A percentile compares a stretch with the other conserved stretches of the same genome.
Conservation (phyloP, 2,888 invertebrate species). For the Anoncus sp. region DNA sequence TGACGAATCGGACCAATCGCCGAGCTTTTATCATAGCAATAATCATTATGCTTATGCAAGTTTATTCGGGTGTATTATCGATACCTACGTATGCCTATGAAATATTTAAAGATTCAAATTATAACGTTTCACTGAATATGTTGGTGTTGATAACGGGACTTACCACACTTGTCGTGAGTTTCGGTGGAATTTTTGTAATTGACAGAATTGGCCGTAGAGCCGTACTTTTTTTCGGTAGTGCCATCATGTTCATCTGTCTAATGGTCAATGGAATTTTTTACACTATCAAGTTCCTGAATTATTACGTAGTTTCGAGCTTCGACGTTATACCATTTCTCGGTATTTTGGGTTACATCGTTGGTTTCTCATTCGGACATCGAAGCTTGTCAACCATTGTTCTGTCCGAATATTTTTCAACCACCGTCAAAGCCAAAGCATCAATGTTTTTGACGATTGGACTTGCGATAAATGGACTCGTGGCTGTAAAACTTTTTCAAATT, state of each 20-base stretch:
- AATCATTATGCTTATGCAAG: constrained; percentile 26
- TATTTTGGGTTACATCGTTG: constrained; percentile 32
- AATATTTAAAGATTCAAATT: constrained; percentile 31
- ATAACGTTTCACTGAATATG: constrained; percentile 3
- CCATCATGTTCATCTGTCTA: constrained; percentile 8
- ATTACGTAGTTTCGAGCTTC: background rate
- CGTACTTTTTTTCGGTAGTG: constrained; percentile 14
- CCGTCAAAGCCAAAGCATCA: constrained; percentile 64
- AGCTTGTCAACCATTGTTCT: constrained; percentile 56
- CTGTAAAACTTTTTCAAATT: constrained; percentile 27
- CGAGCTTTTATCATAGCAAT: constrained; percentile 20
- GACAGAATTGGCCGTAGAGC: constrained; percentile 19
- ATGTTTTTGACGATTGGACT: constrained; percentile 33
- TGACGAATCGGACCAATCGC: constrained; percentile 13
- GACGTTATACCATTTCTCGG: constrained; percentile 9
- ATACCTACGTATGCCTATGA: constrained; percentile 25
- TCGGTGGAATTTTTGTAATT: constrained; percentile 9
- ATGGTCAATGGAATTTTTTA: constrained; percentile 12
- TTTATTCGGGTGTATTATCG: constrained; percentile 26
- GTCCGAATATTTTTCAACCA: constrained; percentile 65
- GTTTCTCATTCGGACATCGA: constrained; percentile 52
- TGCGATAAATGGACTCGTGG: background rate
- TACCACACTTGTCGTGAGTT: constrained; percentile 11
- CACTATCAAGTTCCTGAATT: constrained; percentile 2
- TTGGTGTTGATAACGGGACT: constrained; percentile 23